Percentiles rank a stretch among this genome's conserved stretches.
Evolutionary conservation across 2,888 invertebrate species (phyloP).

Genomic region (Herminia tarsipennalis): DNA sequence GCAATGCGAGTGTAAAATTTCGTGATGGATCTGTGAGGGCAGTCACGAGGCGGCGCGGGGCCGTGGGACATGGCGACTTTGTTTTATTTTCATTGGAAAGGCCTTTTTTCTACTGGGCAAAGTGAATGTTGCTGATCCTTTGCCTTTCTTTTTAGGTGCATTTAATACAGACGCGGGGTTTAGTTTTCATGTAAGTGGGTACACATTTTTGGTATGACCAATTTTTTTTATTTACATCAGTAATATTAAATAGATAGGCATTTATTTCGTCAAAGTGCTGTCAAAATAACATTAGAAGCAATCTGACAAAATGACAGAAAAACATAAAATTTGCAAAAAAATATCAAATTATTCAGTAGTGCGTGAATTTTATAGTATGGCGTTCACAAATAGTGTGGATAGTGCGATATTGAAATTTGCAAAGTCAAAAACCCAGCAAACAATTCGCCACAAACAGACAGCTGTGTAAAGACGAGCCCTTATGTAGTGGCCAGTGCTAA

Average conservation of each 20-base stretch:
- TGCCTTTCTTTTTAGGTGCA: not conserved
- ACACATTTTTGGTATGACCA: too few species aligned
- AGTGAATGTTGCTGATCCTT: not conserved
- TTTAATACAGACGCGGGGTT: too few species aligned
- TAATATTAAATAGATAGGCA: too few species aligned
- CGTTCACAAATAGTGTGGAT: not conserved
- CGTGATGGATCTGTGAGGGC: constrained; percentile 78
- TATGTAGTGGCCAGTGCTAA: constrained; percentile 68
- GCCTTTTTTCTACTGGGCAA: constrained; percentile 1
- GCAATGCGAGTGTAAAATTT: constrained; percentile 74
- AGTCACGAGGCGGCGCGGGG: constrained; percentile 77
- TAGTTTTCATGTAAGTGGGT: too few species aligned
- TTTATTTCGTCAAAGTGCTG: too few species aligned
- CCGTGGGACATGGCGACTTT: constrained; percentile 69
- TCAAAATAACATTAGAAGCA: too few species aligned
- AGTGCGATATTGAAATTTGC: not conserved
- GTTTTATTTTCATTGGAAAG: constrained; percentile 66
- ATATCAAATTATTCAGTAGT: too few species aligned
- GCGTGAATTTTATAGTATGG: too few species aligned
- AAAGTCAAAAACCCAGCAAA: not conserved
- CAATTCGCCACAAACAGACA: constrained; percentile 5
- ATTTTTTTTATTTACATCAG: too few species aligned
- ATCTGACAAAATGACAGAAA: too few species aligned
- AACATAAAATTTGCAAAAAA: too few species aligned
- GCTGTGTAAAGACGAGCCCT: constrained; percentile 15